A percentile compares a stretch with the other conserved stretches of the same genome.
These are phyloP conservation scores for Phaethornis superciliosus DNA, from an alignment of 2,113 vertebrate species.

Conservation along the genomic window DNA sequence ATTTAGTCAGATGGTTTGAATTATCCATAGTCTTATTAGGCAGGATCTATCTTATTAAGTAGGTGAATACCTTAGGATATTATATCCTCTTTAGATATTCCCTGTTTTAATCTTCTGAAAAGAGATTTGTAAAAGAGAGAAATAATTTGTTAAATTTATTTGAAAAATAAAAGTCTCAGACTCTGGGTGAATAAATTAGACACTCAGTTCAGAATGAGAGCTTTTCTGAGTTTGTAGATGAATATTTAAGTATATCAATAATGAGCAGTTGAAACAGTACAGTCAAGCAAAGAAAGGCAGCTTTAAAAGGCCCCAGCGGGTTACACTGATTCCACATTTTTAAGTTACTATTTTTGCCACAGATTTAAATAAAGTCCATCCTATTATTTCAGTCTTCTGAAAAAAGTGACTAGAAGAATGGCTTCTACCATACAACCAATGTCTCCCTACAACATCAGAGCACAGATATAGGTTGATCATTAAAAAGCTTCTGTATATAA, in stretches of 20 bases:
- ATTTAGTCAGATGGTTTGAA: neutral
- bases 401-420: neutral
- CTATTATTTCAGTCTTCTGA: neutral
- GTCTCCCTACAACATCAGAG: neutral
- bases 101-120: slow-evolving; percentile 38
- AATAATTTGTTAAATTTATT: neutral
- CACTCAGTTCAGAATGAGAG: neutral
- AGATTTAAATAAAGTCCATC: slow-evolving; percentile 23
- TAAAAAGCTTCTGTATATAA: neutral
- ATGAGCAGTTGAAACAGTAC: neutral
- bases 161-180: neutral
- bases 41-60: slow-evolving; percentile 9
- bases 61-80: neutral
- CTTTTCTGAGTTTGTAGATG: slow-evolving; percentile 31
- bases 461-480: neutral
- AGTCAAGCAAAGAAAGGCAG: neutral
- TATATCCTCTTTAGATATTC: neutral
- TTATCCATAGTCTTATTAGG: neutral
- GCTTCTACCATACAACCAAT: neutral
- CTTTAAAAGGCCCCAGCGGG: neutral
- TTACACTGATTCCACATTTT: neutral
- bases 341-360: slow-evolving; percentile 15
- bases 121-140: neutral
- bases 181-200: neutral
- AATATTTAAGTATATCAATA: slow-evolving; percentile 19